A percentile compares a stretch with the other conserved stretches of the same genome.
Evolutionary conservation across 2,888 invertebrate species (phyloP).

Genomic region (Adineta ricciae): DNA sequence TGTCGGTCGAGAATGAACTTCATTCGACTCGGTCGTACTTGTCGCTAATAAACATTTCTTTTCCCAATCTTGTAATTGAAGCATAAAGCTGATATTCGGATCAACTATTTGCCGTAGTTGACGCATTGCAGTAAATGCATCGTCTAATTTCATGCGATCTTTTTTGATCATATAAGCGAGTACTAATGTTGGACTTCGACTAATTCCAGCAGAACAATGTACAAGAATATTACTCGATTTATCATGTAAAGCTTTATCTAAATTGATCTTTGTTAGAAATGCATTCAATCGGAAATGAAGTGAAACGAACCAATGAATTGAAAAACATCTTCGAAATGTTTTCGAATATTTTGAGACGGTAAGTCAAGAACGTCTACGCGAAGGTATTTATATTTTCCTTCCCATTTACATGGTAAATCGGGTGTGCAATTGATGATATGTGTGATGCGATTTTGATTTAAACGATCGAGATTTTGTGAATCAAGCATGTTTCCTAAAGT

Average conservation of each 20-base stretch:
- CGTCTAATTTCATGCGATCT: neutral
- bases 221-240: neutral
- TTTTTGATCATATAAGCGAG: neutral
- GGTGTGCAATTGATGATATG: slow-evolving; percentile 37
- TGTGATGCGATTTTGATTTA: slow-evolving; percentile 35
- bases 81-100: neutral
- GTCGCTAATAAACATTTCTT: neutral
- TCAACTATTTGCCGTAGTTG: neutral
- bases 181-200: slow-evolving; percentile 10
- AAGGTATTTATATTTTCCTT: slow-evolving; percentile 35
- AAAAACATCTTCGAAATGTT: slow-evolving; percentile 35
- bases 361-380: slow-evolving; percentile 35
- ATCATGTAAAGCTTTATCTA: neutral
- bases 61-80: neutral
- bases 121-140: neutral
- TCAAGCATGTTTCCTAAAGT: neutral
- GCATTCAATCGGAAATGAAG: neutral
- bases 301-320: slow-evolving; percentile 34
- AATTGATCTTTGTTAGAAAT: neutral
- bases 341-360: slow-evolving; percentile 35
- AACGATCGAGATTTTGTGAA: slow-evolving; percentile 36
- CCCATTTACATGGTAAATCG: slow-evolving; percentile 35
- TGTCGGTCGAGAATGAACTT: neutral
- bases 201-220: neutral
- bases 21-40: neutral